phyloP scores from a whole-genome alignment of 2,888 invertebrate genomes.

The Trileptium ribeirensis region DNA sequence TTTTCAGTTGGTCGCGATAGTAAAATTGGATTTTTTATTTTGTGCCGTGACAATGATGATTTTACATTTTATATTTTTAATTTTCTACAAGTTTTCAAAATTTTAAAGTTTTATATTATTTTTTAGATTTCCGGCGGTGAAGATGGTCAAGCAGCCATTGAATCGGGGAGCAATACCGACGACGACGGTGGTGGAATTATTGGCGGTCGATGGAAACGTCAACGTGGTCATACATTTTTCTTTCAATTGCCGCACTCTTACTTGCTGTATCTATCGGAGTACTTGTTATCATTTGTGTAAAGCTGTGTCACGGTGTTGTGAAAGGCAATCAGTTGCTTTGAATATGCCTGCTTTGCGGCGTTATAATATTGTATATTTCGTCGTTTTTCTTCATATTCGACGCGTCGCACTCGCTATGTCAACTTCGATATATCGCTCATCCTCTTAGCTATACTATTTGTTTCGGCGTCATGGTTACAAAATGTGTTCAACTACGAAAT shows the following conservation, averaged over 20 bases:
- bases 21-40: no score
- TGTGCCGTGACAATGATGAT: no score
- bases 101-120: no score
- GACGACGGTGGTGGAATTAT: no score
- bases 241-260: conserved; percentile 40
- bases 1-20: no score
- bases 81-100: no score
- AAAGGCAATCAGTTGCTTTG: conserved; percentile 49
- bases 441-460: conserved; percentile 44
- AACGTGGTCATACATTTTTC: conserved; percentile 42
- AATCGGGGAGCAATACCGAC: no score
- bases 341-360: conserved; percentile 45
- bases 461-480: conserved; percentile 49
- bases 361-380: conserved; percentile 43
- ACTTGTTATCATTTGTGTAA: conserved; percentile 41
- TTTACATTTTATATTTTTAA: no score
- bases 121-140: no score
- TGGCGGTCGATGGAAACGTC: no score
- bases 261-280: conserved; percentile 36
- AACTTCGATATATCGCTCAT: conserved; percentile 13
- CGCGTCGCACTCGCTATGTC: conserved; percentile 38
- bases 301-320: conserved; percentile 43
- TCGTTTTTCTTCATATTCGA: conserved; percentile 46
- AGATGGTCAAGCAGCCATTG: no score
- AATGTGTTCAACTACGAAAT: conserved; percentile 46